Conservation (phyloP, 2,888 invertebrate species). For the Drosophila macrospina region DNA sequence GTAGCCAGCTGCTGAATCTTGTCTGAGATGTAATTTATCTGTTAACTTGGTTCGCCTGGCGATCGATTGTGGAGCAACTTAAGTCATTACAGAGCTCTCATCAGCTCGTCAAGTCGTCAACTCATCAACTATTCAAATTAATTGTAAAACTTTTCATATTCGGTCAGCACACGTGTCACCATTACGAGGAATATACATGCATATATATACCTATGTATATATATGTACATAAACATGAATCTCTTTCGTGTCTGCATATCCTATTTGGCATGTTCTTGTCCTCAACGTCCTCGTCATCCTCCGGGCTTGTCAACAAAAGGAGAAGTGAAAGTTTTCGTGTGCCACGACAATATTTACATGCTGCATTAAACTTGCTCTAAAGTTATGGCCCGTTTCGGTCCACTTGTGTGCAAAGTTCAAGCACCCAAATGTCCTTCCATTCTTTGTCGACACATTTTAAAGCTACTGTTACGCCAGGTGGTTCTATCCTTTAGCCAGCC, state of each 20-base stretch:
- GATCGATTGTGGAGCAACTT: slow-evolving; percentile 29
- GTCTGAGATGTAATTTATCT: slow-evolving; percentile 1
- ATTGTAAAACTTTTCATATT: slow-evolving; percentile 69
- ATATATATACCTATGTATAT: background rate
- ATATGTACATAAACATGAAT: slow-evolving; percentile 50
- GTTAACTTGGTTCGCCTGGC: slow-evolving; percentile 6
- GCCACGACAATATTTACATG: slow-evolving; percentile 80
- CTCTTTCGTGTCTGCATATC: slow-evolving; percentile 40
- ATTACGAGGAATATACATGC: slow-evolving; percentile 10
- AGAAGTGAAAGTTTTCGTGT: slow-evolving; percentile 75
- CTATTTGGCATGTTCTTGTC: slow-evolving; percentile 18
- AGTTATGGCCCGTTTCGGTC: slow-evolving; percentile 53
- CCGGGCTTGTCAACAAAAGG: slow-evolving; percentile 67
- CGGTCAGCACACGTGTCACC: slow-evolving; percentile 61
- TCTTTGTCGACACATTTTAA: slow-evolving; percentile 57
- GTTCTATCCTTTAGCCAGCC: slow-evolving; percentile 58
- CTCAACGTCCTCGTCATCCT: slow-evolving; percentile 13
- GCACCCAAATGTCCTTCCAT: slow-evolving; percentile 20
- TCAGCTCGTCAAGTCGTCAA: too few relatives aligned
- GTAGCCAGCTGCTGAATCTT: background rate
- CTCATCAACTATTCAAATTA: slow-evolving; percentile 69
- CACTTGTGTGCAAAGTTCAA: slow-evolving; percentile 59
- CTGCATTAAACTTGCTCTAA: slow-evolving; percentile 76
- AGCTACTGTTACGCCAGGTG: slow-evolving; percentile 72
- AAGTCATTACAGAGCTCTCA: background rate